Evolutionary conservation across 2,797 vertebrate genomes (phyloP), one percentile per base, ranked within the genome.

Genomic region (Sebastes steindachneri): DNA sequence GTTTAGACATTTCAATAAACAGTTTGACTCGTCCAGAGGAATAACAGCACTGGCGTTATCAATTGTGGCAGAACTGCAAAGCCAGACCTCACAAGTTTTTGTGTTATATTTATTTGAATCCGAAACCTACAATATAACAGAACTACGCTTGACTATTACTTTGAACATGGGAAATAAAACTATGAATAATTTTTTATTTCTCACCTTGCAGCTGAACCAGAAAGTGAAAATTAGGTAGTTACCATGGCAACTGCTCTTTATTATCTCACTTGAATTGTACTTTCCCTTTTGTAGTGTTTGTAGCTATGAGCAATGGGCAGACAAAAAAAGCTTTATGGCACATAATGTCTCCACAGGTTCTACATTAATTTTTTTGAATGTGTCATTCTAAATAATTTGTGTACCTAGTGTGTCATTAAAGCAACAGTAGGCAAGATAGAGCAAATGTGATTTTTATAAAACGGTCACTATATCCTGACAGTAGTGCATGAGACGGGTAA

Each of bases 1-100:
- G 87, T 92, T 91, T 91, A 31, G 90, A 91, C 51, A 9, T 85
- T 86, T 81, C 37, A 76, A 80, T 89, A 87, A 89, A 92, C 81
- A 88, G 58, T 77, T 86, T 66, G 68, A 79, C 67, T 87, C n/a
- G 11, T 85, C 71, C 75, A 82, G 73, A 80, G 73, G 53, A 76
- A 66, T 82, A 75, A 67, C 65, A 80, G 64, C 54, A 67, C n/a
- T 58, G 19, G 2, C 53, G 23, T 79, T 88, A 79, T 82, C 79
- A 65, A 75, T 75, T 79, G 81, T 48, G 79, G 74, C 66, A 57
- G 72, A 67, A 68, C 66, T 62, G 71, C 33, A 66, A 68, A 82
- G 54, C 68, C 69, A 83, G 79, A 63, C 68, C 35, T 68, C 54
- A 66, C 68, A 15, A 9, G 26, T n/a, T 68, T 72, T 79, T 55